Percentiles rank a stretch among this genome's conserved stretches.
Conservation (phyloP, 2,888 invertebrate genomes). For the Eucriotettix oculatus region DNA sequence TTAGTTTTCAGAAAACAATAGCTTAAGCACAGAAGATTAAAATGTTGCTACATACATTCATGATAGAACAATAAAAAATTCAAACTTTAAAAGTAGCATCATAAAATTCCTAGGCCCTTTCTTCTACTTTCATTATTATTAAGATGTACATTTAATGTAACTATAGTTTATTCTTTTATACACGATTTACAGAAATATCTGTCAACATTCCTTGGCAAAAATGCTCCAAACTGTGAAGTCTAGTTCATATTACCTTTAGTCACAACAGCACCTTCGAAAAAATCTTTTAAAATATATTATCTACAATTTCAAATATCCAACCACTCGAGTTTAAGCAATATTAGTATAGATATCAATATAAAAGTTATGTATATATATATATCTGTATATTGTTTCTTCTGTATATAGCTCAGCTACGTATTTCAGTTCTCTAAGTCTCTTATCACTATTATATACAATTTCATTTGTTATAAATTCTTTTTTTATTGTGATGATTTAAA, state of each 20-base stretch:
- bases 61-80: no score
- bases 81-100: no score
- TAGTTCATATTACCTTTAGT: not conserved
- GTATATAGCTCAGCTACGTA: constrained; percentile 8
- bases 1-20: no score
- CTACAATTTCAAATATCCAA: constrained; percentile 3
- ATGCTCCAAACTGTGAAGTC: not conserved
- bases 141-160: no score
- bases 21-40: no score
- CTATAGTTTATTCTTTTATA: no score
- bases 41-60: no score
- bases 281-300: constrained; percentile 14
- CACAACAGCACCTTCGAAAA: constrained; percentile 12
- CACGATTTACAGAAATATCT: no score
- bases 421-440: not conserved
- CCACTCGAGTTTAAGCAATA: not conserved
- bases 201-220: not conserved
- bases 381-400: not conserved
- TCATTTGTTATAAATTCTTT: not conserved
- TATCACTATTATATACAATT: constrained; percentile 5
- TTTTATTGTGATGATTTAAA: constrained; percentile 6
- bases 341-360: constrained; percentile 5
- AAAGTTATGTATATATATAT: constrained; percentile 7
- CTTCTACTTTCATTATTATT: no score
- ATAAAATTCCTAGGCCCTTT: no score